phyloP scores from a whole-genome alignment of 2,113 vertebrate species.

The Ranitomeya imitator region DNA sequence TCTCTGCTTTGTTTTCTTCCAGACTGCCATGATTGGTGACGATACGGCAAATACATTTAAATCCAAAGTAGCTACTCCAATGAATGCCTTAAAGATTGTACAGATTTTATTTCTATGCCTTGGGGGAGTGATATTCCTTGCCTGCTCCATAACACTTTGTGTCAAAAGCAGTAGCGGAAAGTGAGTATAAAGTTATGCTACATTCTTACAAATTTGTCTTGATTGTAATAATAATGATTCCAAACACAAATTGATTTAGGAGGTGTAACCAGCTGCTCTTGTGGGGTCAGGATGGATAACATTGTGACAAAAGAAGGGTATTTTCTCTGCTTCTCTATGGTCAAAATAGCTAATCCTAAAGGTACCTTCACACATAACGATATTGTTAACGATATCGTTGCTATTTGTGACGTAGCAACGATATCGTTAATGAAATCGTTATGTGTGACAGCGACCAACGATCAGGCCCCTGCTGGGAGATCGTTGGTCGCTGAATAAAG shows the following conservation, averaged over 20 bases:
- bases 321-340: too few species aligned
- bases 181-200: constrained; percentile 61
- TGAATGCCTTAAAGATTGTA: constrained; percentile 70
- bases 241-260: not conserved
- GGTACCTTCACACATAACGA: too few species aligned
- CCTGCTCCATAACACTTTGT: constrained; percentile 73
- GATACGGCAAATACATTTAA: constrained; percentile 82
- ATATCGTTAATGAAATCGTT: too few species aligned
- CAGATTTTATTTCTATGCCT: constrained; percentile 72
- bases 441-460: too few species aligned
- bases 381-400: too few species aligned
- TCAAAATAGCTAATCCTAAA: too few species aligned
- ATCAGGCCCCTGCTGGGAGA: too few species aligned
- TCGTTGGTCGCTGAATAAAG: too few species aligned
- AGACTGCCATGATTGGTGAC: constrained; percentile 85
- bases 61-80: constrained; percentile 67
- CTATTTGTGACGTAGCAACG: too few species aligned
- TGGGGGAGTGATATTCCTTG: constrained; percentile 72
- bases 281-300: not conserved
- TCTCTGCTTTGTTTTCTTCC: constrained; percentile 57
- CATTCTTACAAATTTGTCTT: not conserved
- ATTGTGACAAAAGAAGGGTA: too few species aligned
- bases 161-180: constrained; percentile 64
- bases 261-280: not conserved
- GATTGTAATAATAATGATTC: not conserved